A percentile compares a stretch with the other conserved stretches of the same genome.
phyloP scores from a whole-genome alignment of 2,797 vertebrate genomes.

The Coregonus suidteri region DNA sequence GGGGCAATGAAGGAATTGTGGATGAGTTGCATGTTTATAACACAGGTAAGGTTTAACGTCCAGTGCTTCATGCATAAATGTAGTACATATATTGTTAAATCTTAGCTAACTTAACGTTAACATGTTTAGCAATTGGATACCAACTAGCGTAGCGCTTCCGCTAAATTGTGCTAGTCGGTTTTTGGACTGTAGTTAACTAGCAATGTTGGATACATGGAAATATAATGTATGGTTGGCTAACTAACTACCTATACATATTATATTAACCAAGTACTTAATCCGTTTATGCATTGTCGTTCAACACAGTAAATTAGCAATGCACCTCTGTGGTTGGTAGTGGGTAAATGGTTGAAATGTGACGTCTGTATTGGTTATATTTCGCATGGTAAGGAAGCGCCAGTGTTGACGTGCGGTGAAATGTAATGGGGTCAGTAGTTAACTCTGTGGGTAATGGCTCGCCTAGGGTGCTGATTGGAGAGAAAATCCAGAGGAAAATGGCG shows the following conservation, averaged over 20 bases:
- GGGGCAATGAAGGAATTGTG: slow-evolving; percentile 89
- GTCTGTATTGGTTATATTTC: not conserved
- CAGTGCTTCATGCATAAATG: not conserved
- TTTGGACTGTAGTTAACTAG: not conserved
- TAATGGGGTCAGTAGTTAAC: slow-evolving; percentile 1
- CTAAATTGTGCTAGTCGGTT: not conserved
- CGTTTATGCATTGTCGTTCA: not conserved
- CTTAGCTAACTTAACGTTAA: not conserved
- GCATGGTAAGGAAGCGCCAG: not conserved
- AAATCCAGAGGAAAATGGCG: slow-evolving; percentile 72
- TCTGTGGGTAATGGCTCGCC: not conserved
- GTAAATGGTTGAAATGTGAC: not conserved
- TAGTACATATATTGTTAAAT: not conserved
- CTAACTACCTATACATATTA: too few species aligned
- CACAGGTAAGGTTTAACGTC: slow-evolving; percentile 71
- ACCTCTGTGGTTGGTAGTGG: not conserved
- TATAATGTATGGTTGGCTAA: too few species aligned
- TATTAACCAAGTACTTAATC: not conserved
- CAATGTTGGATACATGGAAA: too few species aligned
- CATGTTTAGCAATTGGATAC: not conserved
- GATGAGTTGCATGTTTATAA: slow-evolving; percentile 90
- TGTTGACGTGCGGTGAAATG: not conserved
- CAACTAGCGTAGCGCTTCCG: slow-evolving; percentile 2
- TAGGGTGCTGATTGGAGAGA: slow-evolving; percentile 17
- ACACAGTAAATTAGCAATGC: not conserved